Conservation (phyloP, 2,113 vertebrate genomes). For the Corythornis vintsioides region DNA sequence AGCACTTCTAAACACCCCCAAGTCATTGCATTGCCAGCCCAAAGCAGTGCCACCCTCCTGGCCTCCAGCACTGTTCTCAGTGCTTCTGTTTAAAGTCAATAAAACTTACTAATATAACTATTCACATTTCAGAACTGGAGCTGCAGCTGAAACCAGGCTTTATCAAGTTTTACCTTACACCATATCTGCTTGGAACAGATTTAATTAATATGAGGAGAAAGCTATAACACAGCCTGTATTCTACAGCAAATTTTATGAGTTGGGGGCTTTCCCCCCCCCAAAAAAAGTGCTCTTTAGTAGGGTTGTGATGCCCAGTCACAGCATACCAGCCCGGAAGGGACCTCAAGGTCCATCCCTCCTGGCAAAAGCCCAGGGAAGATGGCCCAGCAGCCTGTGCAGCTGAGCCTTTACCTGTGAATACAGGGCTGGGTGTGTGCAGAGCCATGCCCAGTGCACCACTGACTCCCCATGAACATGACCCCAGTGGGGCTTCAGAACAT, state of each 20-base stretch:
- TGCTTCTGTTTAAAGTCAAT: slow-evolving; percentile 49
- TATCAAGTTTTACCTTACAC: slow-evolving; percentile 20
- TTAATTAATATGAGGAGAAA: slow-evolving; percentile 9
- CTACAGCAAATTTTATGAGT: not conserved
- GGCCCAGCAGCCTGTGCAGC: not conserved
- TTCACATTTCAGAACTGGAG: slow-evolving; percentile 20
- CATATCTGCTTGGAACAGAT: not conserved
- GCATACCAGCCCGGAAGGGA: not conserved
- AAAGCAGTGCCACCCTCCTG: slow-evolving; percentile 47
- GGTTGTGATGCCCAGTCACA: not conserved
- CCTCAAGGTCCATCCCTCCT: not conserved
- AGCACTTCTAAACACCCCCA: slow-evolving; percentile 59
- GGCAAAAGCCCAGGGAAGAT: not conserved
- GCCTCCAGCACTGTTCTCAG: slow-evolving; percentile 44
- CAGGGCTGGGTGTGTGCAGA: not conserved
- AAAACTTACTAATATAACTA: slow-evolving; percentile 53
- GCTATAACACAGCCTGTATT: not conserved
- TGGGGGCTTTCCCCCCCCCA: no score
- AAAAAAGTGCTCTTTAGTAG: not conserved
- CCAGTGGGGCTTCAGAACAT: not conserved
- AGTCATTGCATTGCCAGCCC: slow-evolving; percentile 55
- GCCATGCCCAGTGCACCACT: not conserved
- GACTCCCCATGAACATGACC: not conserved
- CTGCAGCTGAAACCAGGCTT: slow-evolving; percentile 33
- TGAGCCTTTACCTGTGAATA: not conserved